Conservation (phyloP, 2,797 vertebrate species). For the Sylvia borin region DNA sequence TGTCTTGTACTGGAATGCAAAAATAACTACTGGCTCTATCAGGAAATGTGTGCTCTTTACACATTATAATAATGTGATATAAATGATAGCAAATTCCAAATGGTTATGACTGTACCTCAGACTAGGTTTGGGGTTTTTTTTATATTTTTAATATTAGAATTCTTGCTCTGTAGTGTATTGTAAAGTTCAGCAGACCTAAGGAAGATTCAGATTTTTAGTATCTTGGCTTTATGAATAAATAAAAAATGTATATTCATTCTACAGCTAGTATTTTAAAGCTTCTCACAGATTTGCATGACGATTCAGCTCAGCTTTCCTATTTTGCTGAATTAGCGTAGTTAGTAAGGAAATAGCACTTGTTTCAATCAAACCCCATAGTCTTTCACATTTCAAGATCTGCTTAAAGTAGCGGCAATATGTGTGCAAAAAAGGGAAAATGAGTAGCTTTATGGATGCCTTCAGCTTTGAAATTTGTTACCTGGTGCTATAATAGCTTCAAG, state of each 20-base stretch:
- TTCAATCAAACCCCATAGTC: slow-evolving; percentile 21
- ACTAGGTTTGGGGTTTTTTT: background rate
- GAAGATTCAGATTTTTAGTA: slow-evolving; percentile 19
- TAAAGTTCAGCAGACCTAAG: slow-evolving; percentile 15
- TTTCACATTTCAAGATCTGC: slow-evolving; percentile 28
- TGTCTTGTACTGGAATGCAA: background rate
- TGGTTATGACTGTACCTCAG: background rate
- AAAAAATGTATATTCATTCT: slow-evolving; percentile 38
- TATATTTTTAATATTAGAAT: background rate
- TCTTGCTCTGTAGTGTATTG: background rate
- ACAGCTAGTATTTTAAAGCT: slow-evolving; percentile 30
- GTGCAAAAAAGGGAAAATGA: slow-evolving; percentile 36
- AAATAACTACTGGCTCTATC: background rate
- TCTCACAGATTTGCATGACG: slow-evolving; percentile 28
- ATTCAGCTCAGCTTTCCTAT: slow-evolving; percentile 30
- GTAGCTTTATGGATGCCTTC: slow-evolving; percentile 16
- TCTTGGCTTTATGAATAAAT: slow-evolving; percentile 15
- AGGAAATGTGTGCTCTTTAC: background rate
- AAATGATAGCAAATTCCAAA: background rate
- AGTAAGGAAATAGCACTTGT: slow-evolving; percentile 33
- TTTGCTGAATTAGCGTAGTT: slow-evolving; percentile 37
- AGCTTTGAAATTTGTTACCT: slow-evolving; percentile 53
- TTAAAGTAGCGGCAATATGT: background rate
- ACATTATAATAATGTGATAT: background rate
- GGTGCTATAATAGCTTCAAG: slow-evolving; percentile 28